Evolutionary conservation across 2,888 invertebrate genomes (phyloP), one percentile per base, ranked within the genome.

Genomic region (Hydriomena furcata): DNA sequence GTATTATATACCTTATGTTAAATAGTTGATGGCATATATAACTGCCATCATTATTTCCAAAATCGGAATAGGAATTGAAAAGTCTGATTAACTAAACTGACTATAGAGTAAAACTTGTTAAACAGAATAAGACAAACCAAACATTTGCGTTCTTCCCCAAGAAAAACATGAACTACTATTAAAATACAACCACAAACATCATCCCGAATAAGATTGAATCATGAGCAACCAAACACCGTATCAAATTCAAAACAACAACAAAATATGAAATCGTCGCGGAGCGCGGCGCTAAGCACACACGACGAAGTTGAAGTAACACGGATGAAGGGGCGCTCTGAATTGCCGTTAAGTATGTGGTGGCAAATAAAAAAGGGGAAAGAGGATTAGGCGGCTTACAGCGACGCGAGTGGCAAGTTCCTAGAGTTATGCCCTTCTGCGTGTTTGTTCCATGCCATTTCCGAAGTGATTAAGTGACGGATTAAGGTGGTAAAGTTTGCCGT

Each of bases 261-360:
- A 43, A 50, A 56, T 52, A 53, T 49, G 10, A 54, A 48, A 48
- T 56, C 53, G 54, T 11, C 21, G 45, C 47, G 28, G 45, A 48
- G 54, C 53, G 54, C 10, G 17, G 45, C 47, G 28, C 54, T 49
- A 55, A 45, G 62, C 63, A 67, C 71, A 65, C 64, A 60, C 60
- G 58, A 55, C 65, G 55, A 73, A 73, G 71, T 73, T 50, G 57
- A 42, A 44, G 56, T 37, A 72, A 64, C 67, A 63, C 55, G 65
- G 79, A 76, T 82, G 78, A 78, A 72, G 65, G 76, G 71, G 65
- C 71, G 73, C 74, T 76, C 68, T 70, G 76, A 82, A 82, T 86
- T 82, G 77, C 76, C 76, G 77, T 75, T 87, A 87, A 86, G 87
- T 86, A 82, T 84, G 83, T 82, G 84, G 81, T 76, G 76, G 79